Percentiles rank a stretch among this genome's conserved stretches.
These are phyloP conservation scores for Sturnus vulgaris DNA, from an alignment of 2,113 vertebrate genomes.

Conservation along the genomic window DNA sequence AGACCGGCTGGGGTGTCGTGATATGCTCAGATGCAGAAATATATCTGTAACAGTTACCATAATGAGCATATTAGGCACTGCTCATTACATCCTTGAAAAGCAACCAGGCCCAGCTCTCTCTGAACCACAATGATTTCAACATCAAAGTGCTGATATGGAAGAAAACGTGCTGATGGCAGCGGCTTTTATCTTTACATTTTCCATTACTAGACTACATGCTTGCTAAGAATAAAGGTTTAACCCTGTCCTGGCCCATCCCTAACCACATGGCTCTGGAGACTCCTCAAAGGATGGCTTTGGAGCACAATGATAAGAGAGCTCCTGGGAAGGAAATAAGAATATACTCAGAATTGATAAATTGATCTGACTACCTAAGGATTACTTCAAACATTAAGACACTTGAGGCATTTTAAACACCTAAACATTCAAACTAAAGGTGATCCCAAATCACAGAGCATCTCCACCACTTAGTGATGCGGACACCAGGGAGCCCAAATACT, in stretches of 20 bases:
- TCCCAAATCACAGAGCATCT: not conserved
- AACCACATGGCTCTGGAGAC: not conserved
- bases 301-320: not conserved
- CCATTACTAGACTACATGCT: not conserved
- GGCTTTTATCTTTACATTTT: not conserved
- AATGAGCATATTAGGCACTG: constrained; percentile 3
- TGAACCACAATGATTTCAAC: not conserved
- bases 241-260: not conserved
- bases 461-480: not conserved
- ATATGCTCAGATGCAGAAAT: not conserved
- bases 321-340: not conserved
- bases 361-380: not conserved
- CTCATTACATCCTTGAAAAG: constrained; percentile 8
- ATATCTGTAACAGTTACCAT: not conserved
- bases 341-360: not conserved
- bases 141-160: not conserved
- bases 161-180: not conserved
- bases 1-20: not conserved
- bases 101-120: not conserved
- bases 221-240: not conserved
- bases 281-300: not conserved
- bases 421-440: not conserved
- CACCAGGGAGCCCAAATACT: not conserved
- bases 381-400: not conserved
- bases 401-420: not conserved